Base-by-base conservation (phyloP, 2,888 invertebrate species). In the Folsomia candida region DNA sequence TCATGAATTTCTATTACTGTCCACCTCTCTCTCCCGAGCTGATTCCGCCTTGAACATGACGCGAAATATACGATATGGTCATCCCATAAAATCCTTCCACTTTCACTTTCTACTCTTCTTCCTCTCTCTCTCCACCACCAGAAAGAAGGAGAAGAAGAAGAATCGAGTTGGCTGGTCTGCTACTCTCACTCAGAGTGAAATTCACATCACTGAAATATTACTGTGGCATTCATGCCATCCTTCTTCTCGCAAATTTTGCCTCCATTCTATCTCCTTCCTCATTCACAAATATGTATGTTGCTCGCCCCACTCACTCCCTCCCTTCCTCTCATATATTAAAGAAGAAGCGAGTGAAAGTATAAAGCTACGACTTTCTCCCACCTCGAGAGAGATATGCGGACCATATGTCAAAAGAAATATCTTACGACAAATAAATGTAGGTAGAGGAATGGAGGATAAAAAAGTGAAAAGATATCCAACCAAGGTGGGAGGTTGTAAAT, bases 391-490 rank as follows among this genome's bases (percentile, higher is more conserved):
- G 37, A 14, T 14, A 9, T 14, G 4, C 14, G 37, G 14, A 37
- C 37, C 37, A 37, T 37, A 37, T 37, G 37, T 24, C 59, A 14
- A 59, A 14, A 59, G 24, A 59, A 59, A 59, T 59, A 26, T 59
- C 14, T 59, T 59, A 25, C 25, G 59, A 59, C 59, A 59, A 59
- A 54, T 54, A 54, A n/a, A 37, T 37, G 37, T 37, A 25, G 59
- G 25, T 59, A 14, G 25, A 61, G 70, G 70, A 74, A 72, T 72
- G 75, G 72, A 72, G 59, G 59, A 59, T 59, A 14, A 26, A 61
- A 72, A 72, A 74, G 70, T 72, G 75, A 75, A 72, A 72, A 74
- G 72, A 75, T 75, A 72, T 75, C 70, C n/a, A 74, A 66, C 70
- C 9, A 14, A 47, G 74, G 72, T 69, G 69, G 72, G 72, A 70